Base-by-base conservation (phyloP, 2,888 invertebrate genomes). In the Apodemia duryi region DNA sequence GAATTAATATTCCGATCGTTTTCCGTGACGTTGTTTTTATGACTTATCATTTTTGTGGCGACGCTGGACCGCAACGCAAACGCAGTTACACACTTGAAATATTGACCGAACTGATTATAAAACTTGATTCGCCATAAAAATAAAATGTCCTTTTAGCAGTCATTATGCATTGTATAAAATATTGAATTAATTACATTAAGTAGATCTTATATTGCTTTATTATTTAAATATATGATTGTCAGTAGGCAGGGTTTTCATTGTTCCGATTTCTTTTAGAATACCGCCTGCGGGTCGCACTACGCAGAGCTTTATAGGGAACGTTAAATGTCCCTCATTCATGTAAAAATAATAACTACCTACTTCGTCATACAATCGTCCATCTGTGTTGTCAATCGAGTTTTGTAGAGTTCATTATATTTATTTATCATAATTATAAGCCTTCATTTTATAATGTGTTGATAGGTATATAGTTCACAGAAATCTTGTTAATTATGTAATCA, bases 1-100 rank as follows among this genome's bases (percentile, higher is more conserved):
- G 86, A 90, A 91, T 91, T 91, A 91, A 91, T 91, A 91, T 91
- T 91, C 91, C 82, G 88, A 89, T 88, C 91, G 91, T 90, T 90
- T 87, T 89, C 85, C 80, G 89, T 91, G 90, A 91, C 91, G 90
- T 89, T 83, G 82, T 89, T 90, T 91, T 91, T 91, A 91, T 90
- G 91, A 91, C 78, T 91, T 91, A 89, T 91, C 89, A 91, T 90
- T 90, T 90, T 86, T 88, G 91, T 90, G 86, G 86, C 83, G 86
- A 84, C 81, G 81, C 82, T 76, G 80, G 78, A 76, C 74, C 74
- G 76, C 75, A 73, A 72, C 74, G 72, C 81, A 75, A 75, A 79
- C 83, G 80, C 84, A 82, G 79, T 79, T 77, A 76, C 78, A 73
- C 71, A 72, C 78, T 81, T 85, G 81, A 86, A 87, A 84, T 85